Percentiles rank a stretch among this genome's conserved stretches.
These are phyloP conservation scores for Phaenicophaeus curvirostris DNA, from an alignment of 2,797 vertebrate species.

Conservation along the genomic window DNA sequence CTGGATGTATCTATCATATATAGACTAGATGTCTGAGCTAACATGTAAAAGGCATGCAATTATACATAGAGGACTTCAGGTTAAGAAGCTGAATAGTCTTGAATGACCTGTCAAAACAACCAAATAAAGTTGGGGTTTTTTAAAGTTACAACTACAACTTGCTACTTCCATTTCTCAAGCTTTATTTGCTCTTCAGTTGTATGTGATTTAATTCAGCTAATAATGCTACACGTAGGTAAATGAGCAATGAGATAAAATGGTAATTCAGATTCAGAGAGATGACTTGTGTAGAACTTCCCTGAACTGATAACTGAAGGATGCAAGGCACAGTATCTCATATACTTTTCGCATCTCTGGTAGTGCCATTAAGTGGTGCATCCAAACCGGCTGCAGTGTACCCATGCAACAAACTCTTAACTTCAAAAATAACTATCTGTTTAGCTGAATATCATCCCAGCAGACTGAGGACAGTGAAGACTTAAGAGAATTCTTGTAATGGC, in stretches of 20 bases:
- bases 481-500: conserved; percentile 3
- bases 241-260: conserved; percentile 20
- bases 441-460: not conserved
- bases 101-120: conserved; percentile 7
- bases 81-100: not conserved
- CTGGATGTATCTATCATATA: not conserved
- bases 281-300: not conserved
- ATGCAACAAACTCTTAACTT: not conserved
- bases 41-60: conserved; percentile 5
- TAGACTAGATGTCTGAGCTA: not conserved
- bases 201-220: conserved; percentile 17
- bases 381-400: not conserved
- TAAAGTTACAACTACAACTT: not conserved
- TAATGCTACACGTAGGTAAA: not conserved
- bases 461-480: not conserved
- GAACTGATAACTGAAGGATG: not conserved
- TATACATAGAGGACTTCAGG: not conserved
- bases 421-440: not conserved
- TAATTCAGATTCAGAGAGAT: conserved; percentile 43
- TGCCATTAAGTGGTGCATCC: not conserved
- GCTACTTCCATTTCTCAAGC: not conserved
- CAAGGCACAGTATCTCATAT: not conserved
- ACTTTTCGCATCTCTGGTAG: not conserved
- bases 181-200: not conserved
- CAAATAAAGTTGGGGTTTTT: not conserved